These are phyloP conservation scores for Ophion slaviceki DNA, from an alignment of 2,888 invertebrate species.

Conservation along the genomic window DNA sequence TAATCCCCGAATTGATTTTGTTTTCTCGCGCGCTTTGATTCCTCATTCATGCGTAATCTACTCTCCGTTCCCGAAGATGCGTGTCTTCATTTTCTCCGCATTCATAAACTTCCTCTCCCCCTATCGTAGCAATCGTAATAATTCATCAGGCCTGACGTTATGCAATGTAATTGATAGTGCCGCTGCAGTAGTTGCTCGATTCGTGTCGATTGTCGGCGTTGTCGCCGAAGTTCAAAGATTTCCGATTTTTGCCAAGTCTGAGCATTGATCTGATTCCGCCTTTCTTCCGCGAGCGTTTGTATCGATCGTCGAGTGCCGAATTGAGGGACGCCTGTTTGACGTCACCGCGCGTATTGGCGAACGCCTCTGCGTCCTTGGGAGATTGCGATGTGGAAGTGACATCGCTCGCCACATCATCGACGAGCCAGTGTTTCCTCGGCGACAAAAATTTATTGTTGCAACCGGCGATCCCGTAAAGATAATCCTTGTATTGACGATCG, in stretches of 20 bases:
- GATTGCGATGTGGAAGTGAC: slow-evolving; percentile 1
- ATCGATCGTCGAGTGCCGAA: slow-evolving; percentile 84
- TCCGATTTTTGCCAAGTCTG: slow-evolving; percentile 81
- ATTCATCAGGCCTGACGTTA: slow-evolving; percentile 68
- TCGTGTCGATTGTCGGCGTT: slow-evolving; percentile 81
- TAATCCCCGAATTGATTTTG: not conserved
- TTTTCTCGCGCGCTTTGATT: not conserved
- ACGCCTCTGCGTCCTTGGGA: slow-evolving; percentile 84
- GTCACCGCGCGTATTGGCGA: slow-evolving; percentile 87
- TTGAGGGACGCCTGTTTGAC: slow-evolving; percentile 93
- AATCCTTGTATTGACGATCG: slow-evolving; percentile 77
- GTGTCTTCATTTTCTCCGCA: not conserved
- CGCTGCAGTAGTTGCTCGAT: slow-evolving; percentile 81
- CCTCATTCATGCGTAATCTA: slow-evolving; percentile 3
- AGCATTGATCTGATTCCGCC: slow-evolving; percentile 82
- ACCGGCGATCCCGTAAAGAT: slow-evolving; percentile 80
- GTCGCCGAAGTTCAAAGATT: slow-evolving; percentile 82
- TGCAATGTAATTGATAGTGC: slow-evolving; percentile 82
- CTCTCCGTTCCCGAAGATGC: not conserved
- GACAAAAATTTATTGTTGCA: slow-evolving; percentile 82
- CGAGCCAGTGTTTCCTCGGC: slow-evolving; percentile 92
- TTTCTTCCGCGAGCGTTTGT: slow-evolving; percentile 81
- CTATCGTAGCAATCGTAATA: too few relatives aligned
- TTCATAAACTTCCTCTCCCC: not conserved
- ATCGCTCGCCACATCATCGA: slow-evolving; percentile 87